These are phyloP conservation scores for Cephalopachus bancanus DNA, from an alignment of 2,797 vertebrate genomes.

Conservation along the genomic window DNA sequence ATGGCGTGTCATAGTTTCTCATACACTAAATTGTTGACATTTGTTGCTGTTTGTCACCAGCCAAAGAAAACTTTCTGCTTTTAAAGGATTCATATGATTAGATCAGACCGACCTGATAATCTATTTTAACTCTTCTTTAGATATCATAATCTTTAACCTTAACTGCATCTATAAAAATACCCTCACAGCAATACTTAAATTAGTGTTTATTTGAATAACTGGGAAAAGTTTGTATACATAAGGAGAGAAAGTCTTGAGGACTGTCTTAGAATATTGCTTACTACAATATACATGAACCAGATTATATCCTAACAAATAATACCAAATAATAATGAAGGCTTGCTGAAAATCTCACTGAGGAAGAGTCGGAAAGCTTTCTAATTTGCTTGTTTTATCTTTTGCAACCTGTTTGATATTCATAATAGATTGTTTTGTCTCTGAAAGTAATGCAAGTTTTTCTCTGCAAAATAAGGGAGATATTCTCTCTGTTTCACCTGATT, in stretches of 20 bases:
- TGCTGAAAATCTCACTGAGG: constrained; percentile 21
- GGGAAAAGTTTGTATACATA: neutral
- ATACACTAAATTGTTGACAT: neutral
- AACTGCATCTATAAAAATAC: neutral
- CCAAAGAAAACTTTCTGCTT: neutral
- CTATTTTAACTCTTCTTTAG: neutral
- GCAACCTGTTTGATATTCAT: neutral
- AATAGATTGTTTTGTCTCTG: neutral
- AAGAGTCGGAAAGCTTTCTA: neutral
- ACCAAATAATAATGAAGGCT: neutral
- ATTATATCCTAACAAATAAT: constrained; percentile 21
- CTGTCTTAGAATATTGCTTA: no score
- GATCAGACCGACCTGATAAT: neutral
- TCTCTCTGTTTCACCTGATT: neutral
- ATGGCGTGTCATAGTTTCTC: neutral
- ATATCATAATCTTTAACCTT: neutral
- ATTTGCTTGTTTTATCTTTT: neutral
- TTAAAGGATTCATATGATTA: neutral
- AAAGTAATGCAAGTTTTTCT: constrained; percentile 19
- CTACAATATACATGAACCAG: neutral
- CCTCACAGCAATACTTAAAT: neutral
- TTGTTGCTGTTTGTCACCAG: neutral
- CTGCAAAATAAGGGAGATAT: neutral
- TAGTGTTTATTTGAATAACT: constrained; percentile 5
- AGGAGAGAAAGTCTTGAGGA: neutral